These are phyloP conservation scores for Eubasilissa splendida DNA, from an alignment of 2,888 invertebrate species.

Conservation along the genomic window DNA sequence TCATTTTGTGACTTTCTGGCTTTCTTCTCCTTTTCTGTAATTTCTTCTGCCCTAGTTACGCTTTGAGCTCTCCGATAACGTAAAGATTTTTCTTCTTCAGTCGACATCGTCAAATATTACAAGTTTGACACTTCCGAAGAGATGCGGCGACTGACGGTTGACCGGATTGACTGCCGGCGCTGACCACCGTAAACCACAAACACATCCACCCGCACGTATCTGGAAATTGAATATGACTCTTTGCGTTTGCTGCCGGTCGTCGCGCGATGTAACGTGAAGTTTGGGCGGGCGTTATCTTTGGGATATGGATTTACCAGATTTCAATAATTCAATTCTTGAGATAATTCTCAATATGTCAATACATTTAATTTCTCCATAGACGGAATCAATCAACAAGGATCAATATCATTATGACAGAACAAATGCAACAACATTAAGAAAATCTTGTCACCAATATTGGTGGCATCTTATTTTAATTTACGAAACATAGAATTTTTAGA, in stretches of 20 bases:
- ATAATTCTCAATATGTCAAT: too few species aligned
- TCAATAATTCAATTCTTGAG: background rate
- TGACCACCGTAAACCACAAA: background rate
- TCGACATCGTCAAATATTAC: constrained; percentile 43
- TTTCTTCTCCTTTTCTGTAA: constrained; percentile 85
- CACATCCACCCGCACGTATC: background rate
- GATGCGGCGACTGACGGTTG: too few species aligned
- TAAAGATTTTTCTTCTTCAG: constrained; percentile 71
- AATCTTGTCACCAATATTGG: too few species aligned
- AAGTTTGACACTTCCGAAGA: too few species aligned
- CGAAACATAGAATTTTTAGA: too few species aligned
- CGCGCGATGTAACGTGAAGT: background rate
- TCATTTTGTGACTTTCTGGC: constrained; percentile 86
- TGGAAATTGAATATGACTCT: background rate
- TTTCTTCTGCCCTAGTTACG: constrained; percentile 91
- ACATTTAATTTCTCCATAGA: too few species aligned
- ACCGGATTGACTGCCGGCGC: background rate
- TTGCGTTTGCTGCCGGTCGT: background rate
- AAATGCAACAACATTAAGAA: too few species aligned
- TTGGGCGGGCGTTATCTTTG: constrained; percentile 5
- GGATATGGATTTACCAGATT: background rate
- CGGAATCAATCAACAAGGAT: too few species aligned
- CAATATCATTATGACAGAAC: too few species aligned
- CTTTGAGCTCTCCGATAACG: constrained; percentile 86
- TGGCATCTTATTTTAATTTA: too few species aligned